Percentiles rank a stretch among this genome's conserved stretches.
These are phyloP conservation scores for Drosophila ironensis DNA, from an alignment of 1,140 invertebrate species.

Conservation along the genomic window DNA sequence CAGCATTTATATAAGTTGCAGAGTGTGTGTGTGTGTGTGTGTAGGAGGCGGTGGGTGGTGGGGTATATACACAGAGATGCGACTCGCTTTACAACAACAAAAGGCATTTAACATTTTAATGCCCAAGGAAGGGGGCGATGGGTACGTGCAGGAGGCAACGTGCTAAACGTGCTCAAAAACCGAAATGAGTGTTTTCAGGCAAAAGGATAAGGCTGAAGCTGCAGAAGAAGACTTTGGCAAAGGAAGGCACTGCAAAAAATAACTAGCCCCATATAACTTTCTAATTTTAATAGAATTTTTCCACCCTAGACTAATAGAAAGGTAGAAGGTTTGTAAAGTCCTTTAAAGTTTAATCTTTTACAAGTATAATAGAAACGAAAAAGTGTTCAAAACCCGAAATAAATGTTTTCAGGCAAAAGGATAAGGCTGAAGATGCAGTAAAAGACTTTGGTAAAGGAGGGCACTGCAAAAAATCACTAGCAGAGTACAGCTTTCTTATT, in stretches of 20 bases:
- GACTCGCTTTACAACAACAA: slow-evolving; percentile 48
- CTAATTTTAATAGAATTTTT: neutral
- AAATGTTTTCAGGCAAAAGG: slow-evolving; percentile 66
- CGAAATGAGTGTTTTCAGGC: slow-evolving; percentile 72
- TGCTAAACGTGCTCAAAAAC: slow-evolving; percentile 80
- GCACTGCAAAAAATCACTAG: neutral
- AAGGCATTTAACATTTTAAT: slow-evolving; percentile 74
- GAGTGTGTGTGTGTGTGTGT: neutral
- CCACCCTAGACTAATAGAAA: too few species aligned
- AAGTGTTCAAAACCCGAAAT: slow-evolving; percentile 80
- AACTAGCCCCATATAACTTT: neutral
- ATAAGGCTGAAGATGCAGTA: slow-evolving; percentile 42
- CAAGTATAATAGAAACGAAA: too few species aligned
- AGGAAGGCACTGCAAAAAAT: neutral
- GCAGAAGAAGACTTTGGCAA: neutral
- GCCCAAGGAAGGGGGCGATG: slow-evolving; percentile 12
- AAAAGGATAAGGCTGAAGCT: slow-evolving; percentile 57
- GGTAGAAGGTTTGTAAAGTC: too few species aligned
- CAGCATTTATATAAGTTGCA: neutral
- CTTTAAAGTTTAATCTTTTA: too few species aligned
- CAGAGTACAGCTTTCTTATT: neutral
- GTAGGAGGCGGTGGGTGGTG: neutral
- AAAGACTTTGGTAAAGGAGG: neutral
- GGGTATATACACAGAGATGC: slow-evolving; percentile 3
- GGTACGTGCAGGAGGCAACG: slow-evolving; percentile 40